Base-by-base conservation (phyloP, 2,113 vertebrate species). In the Leptocoma aspasia region DNA sequence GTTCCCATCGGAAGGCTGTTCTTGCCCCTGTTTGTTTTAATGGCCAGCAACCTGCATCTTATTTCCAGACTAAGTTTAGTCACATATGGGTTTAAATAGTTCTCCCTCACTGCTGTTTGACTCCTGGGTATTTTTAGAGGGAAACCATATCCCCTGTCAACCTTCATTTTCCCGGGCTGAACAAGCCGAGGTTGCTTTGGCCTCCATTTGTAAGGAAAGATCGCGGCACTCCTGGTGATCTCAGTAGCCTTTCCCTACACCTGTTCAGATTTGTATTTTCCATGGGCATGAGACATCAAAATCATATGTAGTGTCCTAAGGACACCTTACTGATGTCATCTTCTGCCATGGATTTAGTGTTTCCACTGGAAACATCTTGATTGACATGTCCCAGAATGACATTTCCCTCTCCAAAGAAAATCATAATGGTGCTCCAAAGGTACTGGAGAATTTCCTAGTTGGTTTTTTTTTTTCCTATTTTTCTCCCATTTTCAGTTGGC, bases 11-110 rank as follows among this genome's bases (percentile, higher is more conserved):
- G 41, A 94, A 90, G 45, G 41, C 63, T 80, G 49, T 64, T 44
- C 76, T 80, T 1, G 2, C 60, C 27, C 42, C 56, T 79, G 18
- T 75, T 91, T 86, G 81, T 68, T 87, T 93, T 72, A 80, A 80
- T 69, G 63, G 45, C 75, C 76, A 69, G 63, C 37, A 88, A 88
- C 41, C 59, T 94, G 82, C 41, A 2, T 92, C 90, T 92, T 72
- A 61, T 90, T 94, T 94, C 78, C 90, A 88, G 85, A 42, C 85
- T 95, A 96, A 88, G 71, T 88, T 96, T 88, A 96, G 94, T 77
- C 82, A 59, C 90, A 82, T 75, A 80, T 30, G 69, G 66, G 33
- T 94, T 95, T 90, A 94, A 96, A 95, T 94, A 96, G 82, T 79
- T 85, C 44, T 90, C 85, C 45, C 37, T 88, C 75, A 19, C 63